phyloP scores from a whole-genome alignment of 2,797 vertebrate genomes.

The Mormyrus proboscirostris region DNA sequence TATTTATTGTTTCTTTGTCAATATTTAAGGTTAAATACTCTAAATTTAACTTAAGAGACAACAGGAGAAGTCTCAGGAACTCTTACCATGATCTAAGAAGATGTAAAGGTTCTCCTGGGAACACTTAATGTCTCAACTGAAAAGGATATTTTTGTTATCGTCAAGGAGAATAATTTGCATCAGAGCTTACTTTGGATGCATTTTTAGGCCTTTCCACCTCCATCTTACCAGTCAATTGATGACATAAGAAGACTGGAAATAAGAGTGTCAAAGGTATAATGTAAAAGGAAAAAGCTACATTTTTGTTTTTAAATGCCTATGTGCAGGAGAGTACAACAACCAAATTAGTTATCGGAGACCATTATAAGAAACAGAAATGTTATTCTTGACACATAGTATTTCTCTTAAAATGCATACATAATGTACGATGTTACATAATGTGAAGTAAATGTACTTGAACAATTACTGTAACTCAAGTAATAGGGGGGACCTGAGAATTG shows the following conservation, averaged over 20 bases:
- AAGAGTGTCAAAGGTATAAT: neutral
- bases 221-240: neutral
- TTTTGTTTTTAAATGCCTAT: neutral
- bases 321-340: neutral
- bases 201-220: neutral
- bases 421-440: neutral
- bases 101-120: neutral
- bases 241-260: neutral
- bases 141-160: neutral
- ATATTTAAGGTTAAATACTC: neutral
- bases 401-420: neutral
- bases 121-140: neutral
- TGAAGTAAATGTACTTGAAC: neutral
- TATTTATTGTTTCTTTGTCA: constrained; percentile 3
- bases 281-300: neutral
- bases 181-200: neutral
- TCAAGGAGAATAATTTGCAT: neutral
- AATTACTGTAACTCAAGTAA: neutral
- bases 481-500: neutral
- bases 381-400: neutral
- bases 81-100: neutral
- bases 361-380: neutral
- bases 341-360: neutral
- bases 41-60: neutral
- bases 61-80: neutral